phyloP scores from a whole-genome alignment of 2,797 vertebrate genomes.

The Sebastes iracundus region DNA sequence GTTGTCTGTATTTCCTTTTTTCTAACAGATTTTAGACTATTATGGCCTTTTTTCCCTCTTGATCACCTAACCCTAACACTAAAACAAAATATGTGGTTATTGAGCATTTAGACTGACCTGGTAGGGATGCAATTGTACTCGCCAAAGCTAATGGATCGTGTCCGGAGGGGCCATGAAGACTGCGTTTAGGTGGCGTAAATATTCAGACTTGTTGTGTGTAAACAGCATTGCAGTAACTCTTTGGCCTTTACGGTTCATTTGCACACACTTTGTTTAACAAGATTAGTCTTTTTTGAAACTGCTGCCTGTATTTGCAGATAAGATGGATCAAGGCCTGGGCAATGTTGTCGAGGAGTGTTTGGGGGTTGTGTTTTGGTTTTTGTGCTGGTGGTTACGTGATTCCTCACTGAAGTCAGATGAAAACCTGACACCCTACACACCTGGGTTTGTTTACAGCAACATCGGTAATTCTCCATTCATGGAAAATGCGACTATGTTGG shows the following conservation, averaged over 20 bases:
- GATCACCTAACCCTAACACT: background rate
- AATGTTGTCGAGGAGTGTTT: background rate
- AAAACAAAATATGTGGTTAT: background rate
- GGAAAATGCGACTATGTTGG: slow-evolving; percentile 33
- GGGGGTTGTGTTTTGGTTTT: background rate
- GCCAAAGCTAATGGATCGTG: background rate
- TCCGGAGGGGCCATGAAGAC: background rate
- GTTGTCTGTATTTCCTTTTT: background rate
- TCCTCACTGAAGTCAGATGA: background rate
- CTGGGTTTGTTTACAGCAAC: slow-evolving; percentile 23
- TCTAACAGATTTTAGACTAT: background rate
- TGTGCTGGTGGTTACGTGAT: background rate
- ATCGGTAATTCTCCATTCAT: slow-evolving; percentile 27
- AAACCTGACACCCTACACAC: background rate
- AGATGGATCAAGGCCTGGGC: background rate
- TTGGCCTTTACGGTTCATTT: background rate
- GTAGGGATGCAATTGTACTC: background rate
- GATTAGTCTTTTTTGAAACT: background rate
- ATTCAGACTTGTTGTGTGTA: slow-evolving; percentile 6
- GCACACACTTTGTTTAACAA: background rate
- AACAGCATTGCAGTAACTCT: slow-evolving; percentile 9
- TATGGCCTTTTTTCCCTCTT: background rate
- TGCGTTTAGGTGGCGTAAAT: background rate
- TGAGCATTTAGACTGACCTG: background rate
- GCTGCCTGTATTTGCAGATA: background rate